Base-by-base conservation (phyloP, 2,797 vertebrate species). In the Artibeus lituratus region DNA sequence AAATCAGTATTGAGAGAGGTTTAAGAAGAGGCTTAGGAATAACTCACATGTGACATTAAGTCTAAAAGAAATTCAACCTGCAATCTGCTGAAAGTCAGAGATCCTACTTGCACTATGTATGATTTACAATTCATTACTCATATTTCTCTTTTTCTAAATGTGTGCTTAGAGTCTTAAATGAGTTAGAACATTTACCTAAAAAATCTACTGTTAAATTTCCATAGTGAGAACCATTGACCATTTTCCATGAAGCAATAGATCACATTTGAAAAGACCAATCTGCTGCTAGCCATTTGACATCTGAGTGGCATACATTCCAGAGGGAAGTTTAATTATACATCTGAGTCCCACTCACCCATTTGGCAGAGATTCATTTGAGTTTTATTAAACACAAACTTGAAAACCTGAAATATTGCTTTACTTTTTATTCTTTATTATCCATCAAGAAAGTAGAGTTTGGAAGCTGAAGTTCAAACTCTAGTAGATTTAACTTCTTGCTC, bases 321-420 rank as follows among this genome's bases (percentile, higher is more conserved):
- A 93, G 94, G 94, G 95, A 96, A 81, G 78, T 98, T 98, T 98
- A 98, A 98, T 98, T 98, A 98, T 96, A 97, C 87, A 97, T 97
- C 97, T 97, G 96, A 98, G 95, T 97, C 95, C 96, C 94, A 95
- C 94, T 98, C 96, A 96, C 70, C 94, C 96, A 92, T 96, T 94
- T 97, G 55, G 96, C 95, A 97, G 78, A 70, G 83, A 96, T 98
- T 97, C 94, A 97, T 97, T 97, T 97, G 96, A 94, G 83, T 98
- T 98, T 97, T 96, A 97, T 98, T 98, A 98, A 98, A 97, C 85
- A 96, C 35, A 81, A 72, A 72, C 73, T 90, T 92, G 37, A 96
- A 97, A 97, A 97, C 62, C 87, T 90, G 96, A 95, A 57, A 51
- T 93, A 74, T 15, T 90, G 37, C 44, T 95, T 98, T 97, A 96